Evolutionary conservation across 2,888 invertebrate species (phyloP).

Genomic region (Palloptera scutellata): DNA sequence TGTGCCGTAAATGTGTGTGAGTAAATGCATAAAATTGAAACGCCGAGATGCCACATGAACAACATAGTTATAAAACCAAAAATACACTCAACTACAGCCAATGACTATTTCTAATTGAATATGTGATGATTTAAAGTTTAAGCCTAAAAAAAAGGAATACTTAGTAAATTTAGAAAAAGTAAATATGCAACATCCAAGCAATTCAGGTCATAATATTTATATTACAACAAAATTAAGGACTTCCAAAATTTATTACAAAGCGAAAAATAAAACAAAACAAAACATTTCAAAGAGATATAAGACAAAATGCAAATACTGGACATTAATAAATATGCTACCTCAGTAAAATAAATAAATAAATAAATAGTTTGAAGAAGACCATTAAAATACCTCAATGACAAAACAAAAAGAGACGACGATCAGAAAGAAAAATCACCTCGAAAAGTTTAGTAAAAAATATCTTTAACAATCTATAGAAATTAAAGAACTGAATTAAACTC

Average conservation of each 20-base stretch:
- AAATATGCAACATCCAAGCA: conserved; percentile 50
- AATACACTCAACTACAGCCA: neutral
- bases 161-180: neutral
- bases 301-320: conserved; percentile 32
- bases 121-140: conserved; percentile 31
- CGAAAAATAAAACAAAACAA: conserved; percentile 31
- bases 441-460: too few species aligned
- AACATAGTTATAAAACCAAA: too few species aligned
- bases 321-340: conserved; percentile 49
- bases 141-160: neutral
- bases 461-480: too few species aligned
- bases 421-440: too few species aligned
- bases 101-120: neutral
- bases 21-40: too few species aligned
- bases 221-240: conserved; percentile 27
- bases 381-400: too few species aligned
- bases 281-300: conserved; percentile 37
- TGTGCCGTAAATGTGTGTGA: too few species aligned
- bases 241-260: conserved; percentile 38
- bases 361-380: neutral
- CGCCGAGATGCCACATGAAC: too few species aligned
- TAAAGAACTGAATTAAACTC: too few species aligned
- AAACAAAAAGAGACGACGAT: too few species aligned
- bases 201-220: conserved; percentile 45
- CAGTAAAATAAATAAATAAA: conserved; percentile 37